Evolutionary conservation across 2,113 vertebrate genomes (phyloP).

Genomic region (Barbus barbus): DNA sequence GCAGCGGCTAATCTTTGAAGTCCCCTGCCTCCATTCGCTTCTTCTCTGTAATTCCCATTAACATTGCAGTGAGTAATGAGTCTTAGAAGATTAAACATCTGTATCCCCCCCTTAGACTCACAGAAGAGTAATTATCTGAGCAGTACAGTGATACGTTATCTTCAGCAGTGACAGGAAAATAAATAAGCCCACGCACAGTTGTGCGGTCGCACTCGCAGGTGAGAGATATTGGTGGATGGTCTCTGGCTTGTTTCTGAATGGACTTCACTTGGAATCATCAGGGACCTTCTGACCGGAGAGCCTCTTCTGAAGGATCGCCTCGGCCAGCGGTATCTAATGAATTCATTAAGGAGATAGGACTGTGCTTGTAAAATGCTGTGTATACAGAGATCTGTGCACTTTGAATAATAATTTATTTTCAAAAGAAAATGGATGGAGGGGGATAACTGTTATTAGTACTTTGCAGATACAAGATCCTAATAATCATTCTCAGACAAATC

Average conservation of each 20-base stretch:
- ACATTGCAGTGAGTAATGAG: conserved; percentile 51
- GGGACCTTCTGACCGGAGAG: not conserved
- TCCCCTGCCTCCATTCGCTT: conserved; percentile 12
- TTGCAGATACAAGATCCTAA: not conserved
- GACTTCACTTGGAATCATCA: not conserved
- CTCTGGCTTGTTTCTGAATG: not conserved
- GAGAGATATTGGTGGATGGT: not conserved
- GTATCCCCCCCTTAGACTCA: conserved; percentile 51
- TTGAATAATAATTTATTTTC: not conserved
- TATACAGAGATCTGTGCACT: conserved; percentile 8
- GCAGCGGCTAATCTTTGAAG: conserved; percentile 30
- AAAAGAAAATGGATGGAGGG: not conserved
- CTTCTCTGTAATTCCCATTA: conserved; percentile 47
- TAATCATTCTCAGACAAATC: not conserved
- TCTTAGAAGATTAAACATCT: conserved; percentile 53
- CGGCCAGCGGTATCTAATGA: conserved; percentile 21
- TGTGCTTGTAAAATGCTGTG: conserved; percentile 16
- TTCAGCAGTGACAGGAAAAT: conserved; percentile 51
- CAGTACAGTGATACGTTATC: conserved; percentile 55
- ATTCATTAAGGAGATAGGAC: conserved; percentile 29
- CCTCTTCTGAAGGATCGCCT: not conserved
- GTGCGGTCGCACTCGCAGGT: not conserved
- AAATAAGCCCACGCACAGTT: conserved; percentile 37
- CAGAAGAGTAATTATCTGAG: conserved; percentile 57
- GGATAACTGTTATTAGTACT: not conserved